Percentiles rank a stretch among this genome's conserved stretches.
phyloP scores from a whole-genome alignment of 2,113 vertebrate genomes.

The Galbula dea region DNA sequence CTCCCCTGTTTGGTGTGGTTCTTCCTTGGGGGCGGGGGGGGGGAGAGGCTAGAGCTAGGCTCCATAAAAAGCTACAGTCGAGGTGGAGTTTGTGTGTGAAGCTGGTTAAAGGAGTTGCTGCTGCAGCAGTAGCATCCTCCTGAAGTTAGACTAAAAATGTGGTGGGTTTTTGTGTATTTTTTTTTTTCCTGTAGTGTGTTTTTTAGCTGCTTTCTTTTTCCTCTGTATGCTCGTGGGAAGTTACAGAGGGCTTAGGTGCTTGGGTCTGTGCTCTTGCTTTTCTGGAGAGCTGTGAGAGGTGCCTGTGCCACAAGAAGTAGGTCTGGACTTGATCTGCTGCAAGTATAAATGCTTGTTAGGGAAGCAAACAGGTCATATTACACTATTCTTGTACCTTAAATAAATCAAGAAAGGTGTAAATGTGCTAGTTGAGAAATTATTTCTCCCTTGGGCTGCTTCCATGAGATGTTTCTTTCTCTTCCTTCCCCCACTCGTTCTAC shows the following conservation, averaged over 20 bases:
- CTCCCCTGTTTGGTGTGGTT: not conserved
- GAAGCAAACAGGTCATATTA: slow-evolving; percentile 50
- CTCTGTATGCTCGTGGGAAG: fast-evolving
- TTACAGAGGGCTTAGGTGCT: not conserved
- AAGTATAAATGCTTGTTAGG: slow-evolving; percentile 35
- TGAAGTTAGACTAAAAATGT: not conserved
- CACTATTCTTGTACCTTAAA: slow-evolving; percentile 53
- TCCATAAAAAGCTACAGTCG: not conserved
- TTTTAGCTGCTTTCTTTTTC: not conserved
- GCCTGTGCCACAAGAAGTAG: not conserved
- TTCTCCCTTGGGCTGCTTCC: slow-evolving; percentile 47
- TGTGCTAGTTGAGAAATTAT: slow-evolving; percentile 53
- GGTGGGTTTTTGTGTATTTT: not conserved
- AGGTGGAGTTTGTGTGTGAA: not conserved
- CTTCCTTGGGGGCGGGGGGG: fast-evolving
- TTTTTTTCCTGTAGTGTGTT: not conserved
- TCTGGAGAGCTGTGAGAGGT: not conserved
- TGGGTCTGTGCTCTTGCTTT: not conserved
- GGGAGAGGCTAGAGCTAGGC: not conserved
- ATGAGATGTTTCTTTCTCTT: slow-evolving; percentile 51
- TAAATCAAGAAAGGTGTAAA: slow-evolving; percentile 68
- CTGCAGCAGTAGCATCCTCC: not conserved
- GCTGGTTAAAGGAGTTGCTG: fast-evolving
- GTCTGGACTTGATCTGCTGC: slow-evolving; percentile 52
- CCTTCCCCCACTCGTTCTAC: not conserved